Evolutionary conservation across 2,797 vertebrate genomes (phyloP), one percentile per base, ranked within the genome.

Genomic region (Capromys pilorides): DNA sequence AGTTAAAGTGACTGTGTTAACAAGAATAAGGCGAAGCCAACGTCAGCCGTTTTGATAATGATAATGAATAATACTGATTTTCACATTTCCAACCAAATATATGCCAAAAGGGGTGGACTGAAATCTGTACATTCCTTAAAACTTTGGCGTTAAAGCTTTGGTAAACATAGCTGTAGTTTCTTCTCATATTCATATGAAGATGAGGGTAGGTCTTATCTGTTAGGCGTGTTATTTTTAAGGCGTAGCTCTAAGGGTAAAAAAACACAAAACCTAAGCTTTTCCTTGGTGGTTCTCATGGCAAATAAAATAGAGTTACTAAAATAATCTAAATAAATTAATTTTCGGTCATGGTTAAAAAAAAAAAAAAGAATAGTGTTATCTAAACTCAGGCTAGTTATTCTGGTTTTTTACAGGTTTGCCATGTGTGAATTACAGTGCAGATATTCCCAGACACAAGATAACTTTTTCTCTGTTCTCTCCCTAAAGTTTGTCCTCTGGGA

Each of bases 341-440:
- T n/a, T n/a, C n/a, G n/a, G n/a, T n/a, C n/a, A n/a, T n/a, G n/a
- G n/a, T n/a, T n/a, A n/a, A n/a, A n/a, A n/a, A n/a, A n/a, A n/a
- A n/a, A n/a, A n/a, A n/a, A n/a, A n/a, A 59, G 64, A 39, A 9
- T 66, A 31, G 24, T 84, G 2, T 7, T 49, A 83, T 94, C 95
- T 94, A 86, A 75, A 64, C 78, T 93, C 51, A 88, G 19, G 5
- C 26, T 88, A 61, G 90, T 84, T 88, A 49, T 96, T 96, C 75
- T 90, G n/a, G 18, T 66, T 84, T 90, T 88, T 77, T 78, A 92
- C 57, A 86, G 16, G 82, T 73, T 96, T 84, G 31, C 33, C 28
- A 79, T 91, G 79, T 51, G 67, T 89, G 54, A 83, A 95, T 92
- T 26, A 77, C 21, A 90, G 75, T 67, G 67, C 49, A 86, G 14